A percentile compares a stretch with the other conserved stretches of the same genome.
phyloP scores from a whole-genome alignment of 2,888 invertebrate genomes.

The Julus scanicus region DNA sequence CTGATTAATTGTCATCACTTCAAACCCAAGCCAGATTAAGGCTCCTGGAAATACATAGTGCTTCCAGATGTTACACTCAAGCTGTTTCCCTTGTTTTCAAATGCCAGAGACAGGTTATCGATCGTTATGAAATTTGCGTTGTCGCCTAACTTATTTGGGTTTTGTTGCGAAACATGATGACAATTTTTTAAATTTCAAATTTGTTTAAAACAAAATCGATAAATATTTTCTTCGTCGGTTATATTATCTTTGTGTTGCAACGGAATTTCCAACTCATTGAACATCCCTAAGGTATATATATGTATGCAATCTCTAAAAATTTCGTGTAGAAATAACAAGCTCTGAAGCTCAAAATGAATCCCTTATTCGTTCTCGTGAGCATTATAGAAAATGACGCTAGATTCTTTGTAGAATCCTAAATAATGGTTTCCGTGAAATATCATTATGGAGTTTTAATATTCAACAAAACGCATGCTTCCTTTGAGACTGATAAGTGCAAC shows the following conservation, averaged over 20 bases:
- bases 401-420: neutral
- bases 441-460: conserved; percentile 2
- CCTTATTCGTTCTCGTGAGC: neutral
- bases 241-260: neutral
- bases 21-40: conserved; percentile 5
- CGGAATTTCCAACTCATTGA: neutral
- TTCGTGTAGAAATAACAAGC: neutral
- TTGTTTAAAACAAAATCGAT: conserved; percentile 24
- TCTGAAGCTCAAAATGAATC: neutral
- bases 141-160: conserved; percentile 25
- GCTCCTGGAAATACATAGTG: neutral
- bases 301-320: neutral
- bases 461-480: neutral
- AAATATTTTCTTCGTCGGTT: neutral
- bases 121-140: conserved; percentile 10
- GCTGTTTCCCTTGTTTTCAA: conserved; percentile 33
- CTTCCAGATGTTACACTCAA: conserved; percentile 13
- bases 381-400: conserved; percentile 17
- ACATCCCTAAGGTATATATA: neutral
- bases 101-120: conserved; percentile 23
- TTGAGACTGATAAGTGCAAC: conserved; percentile 1
- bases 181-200: conserved; percentile 13
- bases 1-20: conserved; percentile 27
- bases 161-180: neutral
- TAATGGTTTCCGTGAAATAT: conserved; percentile 7